Evolutionary conservation across 2,797 vertebrate genomes (phyloP), one percentile per base, ranked within the genome.

Genomic region (Loriculus beryllinus): DNA sequence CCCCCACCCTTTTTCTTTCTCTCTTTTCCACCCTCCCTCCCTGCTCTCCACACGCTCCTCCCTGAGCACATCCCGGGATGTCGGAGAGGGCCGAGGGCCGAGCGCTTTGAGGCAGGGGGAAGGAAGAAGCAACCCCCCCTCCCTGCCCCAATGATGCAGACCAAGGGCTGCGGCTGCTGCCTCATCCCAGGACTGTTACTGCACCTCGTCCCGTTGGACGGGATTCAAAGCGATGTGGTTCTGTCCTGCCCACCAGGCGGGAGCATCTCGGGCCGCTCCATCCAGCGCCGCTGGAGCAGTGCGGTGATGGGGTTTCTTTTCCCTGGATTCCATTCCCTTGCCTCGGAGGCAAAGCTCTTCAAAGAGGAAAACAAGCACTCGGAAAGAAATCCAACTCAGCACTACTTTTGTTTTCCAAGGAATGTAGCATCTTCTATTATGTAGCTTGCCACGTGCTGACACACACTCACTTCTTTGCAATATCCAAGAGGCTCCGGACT

Each of bases 361-460:
- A 82, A 62, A 39, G 26, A 35, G 39, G n/a, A 68, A 25, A 59
- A n/a, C 37, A 54, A 63, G 67, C 68, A 54, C 86, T 86, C 54
- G 3, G 59, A 82, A 29, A 33, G 65, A 47, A 70, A 35, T n/a
- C 87, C 92, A 52, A 86, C 92, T 95, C 86, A 92, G 96, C 95
- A 91, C 93, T 94, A 40, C 62, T 57, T 96, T 90, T 71, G 35
- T 96, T 88, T 90, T 60, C 79, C 91, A 82, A 97, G 96, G 97
- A 98, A 98, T 98, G 98, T 98, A 98, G 98, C 98, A 96, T 96
- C 97, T 96, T 80, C 91, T 95, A 82, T 92, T 71, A 96, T 96
- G 97, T 97, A 97, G 97, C 96, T 86, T 89, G 97, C 94, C 96
- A 86, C 81, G 89, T 92, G 49, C 92, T 95, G 22, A 92, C 82